Base-by-base conservation (phyloP, 2,113 vertebrate species). In the Accipiter cooperii region DNA sequence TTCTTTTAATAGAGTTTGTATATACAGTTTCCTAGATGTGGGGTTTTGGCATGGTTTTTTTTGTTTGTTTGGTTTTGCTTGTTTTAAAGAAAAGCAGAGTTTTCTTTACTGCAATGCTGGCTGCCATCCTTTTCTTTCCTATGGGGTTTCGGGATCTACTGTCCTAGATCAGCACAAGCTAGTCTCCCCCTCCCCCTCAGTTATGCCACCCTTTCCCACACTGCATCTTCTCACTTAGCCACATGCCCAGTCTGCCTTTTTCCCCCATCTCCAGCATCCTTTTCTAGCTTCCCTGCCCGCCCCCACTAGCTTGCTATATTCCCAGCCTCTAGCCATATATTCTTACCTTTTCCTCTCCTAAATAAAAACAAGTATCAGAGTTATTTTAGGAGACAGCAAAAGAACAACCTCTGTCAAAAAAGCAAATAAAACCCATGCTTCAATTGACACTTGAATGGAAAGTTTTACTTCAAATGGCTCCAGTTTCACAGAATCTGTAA, bases 381-480 rank as follows among this genome's bases (percentile, higher is more conserved):
- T 92, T 93, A 93, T 93, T 96, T 90, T 77, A 95, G 66, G 66
- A 93, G 83, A 83, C 76, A 88, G 79, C 31, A 80, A 88, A 90
- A 83, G 34, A 93, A 88, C 66, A 76, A 65, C 34, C 70, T 84
- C 77, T 87, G 82, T 55, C 38, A 85, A 94, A 92, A 77, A 73
- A 38, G 38, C 82, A 94, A 96, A 86, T 55, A 92, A 88, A 90
- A 0, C 21, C 40, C 66, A 52, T 0, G 0, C 49, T 90, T 90
- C 83, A 74, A 10, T 4, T 92, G 89, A 93, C 89, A 95, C 75
- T 69, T 49, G 90, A 96, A 93, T 83, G 54, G 57, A 11, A 96
- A 94, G 69, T 93, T 94, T 84, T 90, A 93, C 84, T 93, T 94
- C 82, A 94, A 95, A 93, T 2, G 0, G 79, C 58, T 95, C 71